Conservation (phyloP, 2,888 invertebrate genomes). For the Plagodis pulveraria region DNA sequence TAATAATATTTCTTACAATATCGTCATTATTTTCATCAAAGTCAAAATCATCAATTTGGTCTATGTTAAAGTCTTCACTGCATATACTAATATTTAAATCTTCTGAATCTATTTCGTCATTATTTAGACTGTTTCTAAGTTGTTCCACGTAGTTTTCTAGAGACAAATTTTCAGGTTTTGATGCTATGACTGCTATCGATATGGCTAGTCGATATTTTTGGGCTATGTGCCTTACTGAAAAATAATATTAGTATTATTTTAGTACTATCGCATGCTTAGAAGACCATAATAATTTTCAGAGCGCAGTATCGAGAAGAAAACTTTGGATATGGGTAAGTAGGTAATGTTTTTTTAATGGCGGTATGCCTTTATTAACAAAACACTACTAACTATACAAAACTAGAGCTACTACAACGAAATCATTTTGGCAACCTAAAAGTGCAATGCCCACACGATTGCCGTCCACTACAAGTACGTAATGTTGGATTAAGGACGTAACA, state of each 20-base stretch:
- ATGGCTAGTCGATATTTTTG: constrained; percentile 58
- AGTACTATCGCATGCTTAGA: too few species aligned
- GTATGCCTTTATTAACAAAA: too few species aligned
- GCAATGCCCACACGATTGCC: too few species aligned
- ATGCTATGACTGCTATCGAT: constrained; percentile 58
- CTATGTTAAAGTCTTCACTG: constrained; percentile 60
- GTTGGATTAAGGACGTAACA: too few species aligned
- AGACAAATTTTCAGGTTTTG: constrained; percentile 51
- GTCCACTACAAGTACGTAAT: too few species aligned
- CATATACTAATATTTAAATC: constrained; percentile 48
- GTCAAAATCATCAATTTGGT: constrained; percentile 32
- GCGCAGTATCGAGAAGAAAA: too few species aligned
- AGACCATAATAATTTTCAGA: too few species aligned
- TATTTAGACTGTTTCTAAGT: constrained; percentile 47
- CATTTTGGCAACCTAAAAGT: too few species aligned
- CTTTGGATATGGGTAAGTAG: too few species aligned
- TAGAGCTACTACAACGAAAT: too few species aligned
- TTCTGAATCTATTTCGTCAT: constrained; percentile 38
- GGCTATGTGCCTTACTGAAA: constrained; percentile 56
- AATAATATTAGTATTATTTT: not conserved
- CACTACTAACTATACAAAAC: too few species aligned
- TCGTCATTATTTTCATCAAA: constrained; percentile 30
- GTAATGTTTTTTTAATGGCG: too few species aligned
- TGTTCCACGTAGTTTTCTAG: constrained; percentile 49
- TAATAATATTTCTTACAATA: constrained; percentile 17